A percentile compares a stretch with the other conserved stretches of the same genome.
Evolutionary conservation across 2,797 vertebrate species (phyloP).

Genomic region (Gymnodraco acuticeps): DNA sequence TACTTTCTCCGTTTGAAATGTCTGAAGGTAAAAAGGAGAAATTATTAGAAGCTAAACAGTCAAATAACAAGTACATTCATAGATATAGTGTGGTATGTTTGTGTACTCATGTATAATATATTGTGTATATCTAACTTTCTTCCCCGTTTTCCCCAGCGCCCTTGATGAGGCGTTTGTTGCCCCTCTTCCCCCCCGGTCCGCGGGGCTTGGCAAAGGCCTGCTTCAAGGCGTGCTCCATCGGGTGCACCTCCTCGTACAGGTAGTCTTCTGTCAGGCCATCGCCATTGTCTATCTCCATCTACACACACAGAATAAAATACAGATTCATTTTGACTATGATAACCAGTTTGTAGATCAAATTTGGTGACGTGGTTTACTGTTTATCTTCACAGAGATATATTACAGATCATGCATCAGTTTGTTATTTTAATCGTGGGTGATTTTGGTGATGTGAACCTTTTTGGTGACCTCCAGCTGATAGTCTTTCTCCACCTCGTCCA

Average conservation of each 20-base stretch:
- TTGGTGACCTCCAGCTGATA: constrained; percentile 95
- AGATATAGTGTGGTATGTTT: constrained; percentile 40
- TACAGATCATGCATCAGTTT: too few species aligned
- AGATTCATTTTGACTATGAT: constrained; percentile 1
- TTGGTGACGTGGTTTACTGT: neutral
- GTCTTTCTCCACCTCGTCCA: constrained; percentile 95
- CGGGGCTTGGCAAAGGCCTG: constrained; percentile 97
- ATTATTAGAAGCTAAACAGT: constrained; percentile 47
- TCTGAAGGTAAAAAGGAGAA: constrained; percentile 40
- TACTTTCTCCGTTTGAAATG: constrained; percentile 31
- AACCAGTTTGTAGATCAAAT: neutral
- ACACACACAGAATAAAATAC: constrained; percentile 17
- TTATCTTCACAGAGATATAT: neutral
- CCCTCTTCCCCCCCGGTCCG: constrained; percentile 94
- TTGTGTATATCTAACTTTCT: constrained; percentile 86
- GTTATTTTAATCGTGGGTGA: neutral
- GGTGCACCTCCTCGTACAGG: constrained; percentile 97
- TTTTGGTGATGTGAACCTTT: constrained; percentile 86
- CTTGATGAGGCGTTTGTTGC: constrained; percentile 96
- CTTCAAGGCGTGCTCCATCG: constrained; percentile 96
- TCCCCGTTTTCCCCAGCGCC: constrained; percentile 93
- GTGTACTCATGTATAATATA: constrained; percentile 8
- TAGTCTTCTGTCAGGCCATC: constrained; percentile 94
- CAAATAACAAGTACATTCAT: constrained; percentile 59
- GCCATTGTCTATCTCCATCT: constrained; percentile 95